Base-by-base conservation (phyloP, 2,797 vertebrate genomes). In the Apodemus agrarius region DNA sequence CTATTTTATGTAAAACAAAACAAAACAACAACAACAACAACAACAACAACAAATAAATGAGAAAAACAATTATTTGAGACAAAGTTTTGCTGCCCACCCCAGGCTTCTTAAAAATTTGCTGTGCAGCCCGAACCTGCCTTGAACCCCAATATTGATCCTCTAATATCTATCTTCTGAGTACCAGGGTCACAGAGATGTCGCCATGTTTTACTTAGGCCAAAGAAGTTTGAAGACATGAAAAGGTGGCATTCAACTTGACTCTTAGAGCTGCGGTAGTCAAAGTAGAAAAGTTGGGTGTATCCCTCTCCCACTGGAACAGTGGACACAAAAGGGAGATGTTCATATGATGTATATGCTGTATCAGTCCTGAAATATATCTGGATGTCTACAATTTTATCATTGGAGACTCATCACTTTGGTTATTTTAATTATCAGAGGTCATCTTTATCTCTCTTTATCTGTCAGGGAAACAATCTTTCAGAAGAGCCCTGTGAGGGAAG, bases 341-440 rank as follows among this genome's bases (percentile, higher is more conserved):
- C 82, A 3, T 46, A 72, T 9, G 22, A 17, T 78, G 9, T n/a
- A 11, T 72, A 93, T 52, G n/a, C 16, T 80, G 54, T 29, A 79
- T 72, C 72, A 96, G 76, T 12, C 52, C 69, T 89, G 63, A 91
- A 87, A 94, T 90, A 90, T 2, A 10, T 24, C 82, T 54, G 87
- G 46, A 46, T 83, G 69, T 7, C 37, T 79, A 1, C 12, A 74
- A n/a, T 63, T 94, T 97, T 89, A 59, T 31, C n/a, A 67, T 16
- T 69, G 83, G 59, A 65, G 17, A 80, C 57, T 89, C 46, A 89
- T 90, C 95, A 24, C 34, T 90, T 94, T 92, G 69, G 16, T 76
- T 86, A 19, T 22, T 90, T 63, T 76, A 17, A 16, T 96, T 87
- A 90, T 31, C 34, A 76, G 82, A 78, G 22, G 14, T 88, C 6